Base-by-base conservation (phyloP, 2,888 invertebrate genomes). In the Atethmia centrago region DNA sequence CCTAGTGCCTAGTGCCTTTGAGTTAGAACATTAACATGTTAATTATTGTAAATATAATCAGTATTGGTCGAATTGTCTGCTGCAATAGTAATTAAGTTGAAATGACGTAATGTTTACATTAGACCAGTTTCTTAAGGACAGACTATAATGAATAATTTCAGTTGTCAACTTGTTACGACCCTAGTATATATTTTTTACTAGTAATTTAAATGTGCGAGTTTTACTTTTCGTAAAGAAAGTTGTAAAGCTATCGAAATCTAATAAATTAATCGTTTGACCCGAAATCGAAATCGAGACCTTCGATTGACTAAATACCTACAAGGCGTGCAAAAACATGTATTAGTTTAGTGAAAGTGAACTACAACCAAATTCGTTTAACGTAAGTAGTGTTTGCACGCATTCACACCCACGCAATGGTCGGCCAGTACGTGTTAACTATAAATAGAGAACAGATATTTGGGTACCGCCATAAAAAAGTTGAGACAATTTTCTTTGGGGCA, bases 311-410 rank as follows among this genome's bases (percentile, higher is more conserved):
- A 75, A 74, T 76, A 79, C 79, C 70, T 85, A 79, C 79, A 78
- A 82, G 79, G 75, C 82, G 78, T 81, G 67, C 66, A 77, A 65
- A 80, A 81, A 81, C 85, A 78, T 77, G 83, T 81, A 73, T 86
- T 78, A 84, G 82, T 72, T 71, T 56, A 84, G 90, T 88, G 90
- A 90, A 90, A 90, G 89, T 89, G 86, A 85, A 86, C 80, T 85
- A 83, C 84, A 81, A 71, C 82, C 77, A 75, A 86, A 79, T 83
- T 86, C 83, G 82, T 84, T 87, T 86, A 88, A 79, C 82, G 78
- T 75, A 86, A 85, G 81, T 83, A 80, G 77, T 85, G 82, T 82
- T 85, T 81, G 80, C 73, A 73, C 82, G 83, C 69, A 70, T 80
- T 77, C 62, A 73, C 66, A 74, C 71, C 62, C 71, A 77, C 80